phyloP scores from a whole-genome alignment of 1,140 invertebrate species.

The Drosophila serrata region DNA sequence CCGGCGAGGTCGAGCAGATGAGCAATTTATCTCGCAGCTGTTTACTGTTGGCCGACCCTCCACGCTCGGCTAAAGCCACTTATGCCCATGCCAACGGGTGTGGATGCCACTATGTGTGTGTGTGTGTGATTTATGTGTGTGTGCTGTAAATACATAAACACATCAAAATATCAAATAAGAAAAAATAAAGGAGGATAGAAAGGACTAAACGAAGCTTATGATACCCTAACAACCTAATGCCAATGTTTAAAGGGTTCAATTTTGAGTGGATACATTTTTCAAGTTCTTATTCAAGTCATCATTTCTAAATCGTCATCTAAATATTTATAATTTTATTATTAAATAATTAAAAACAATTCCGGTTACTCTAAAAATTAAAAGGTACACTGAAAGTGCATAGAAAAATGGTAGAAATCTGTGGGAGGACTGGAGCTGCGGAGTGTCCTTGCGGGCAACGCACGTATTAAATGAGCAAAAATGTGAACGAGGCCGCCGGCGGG shows the following conservation, averaged over 20 bases:
- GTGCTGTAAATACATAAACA: slow-evolving; percentile 79
- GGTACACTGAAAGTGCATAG: neutral
- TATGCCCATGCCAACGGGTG: slow-evolving; percentile 55
- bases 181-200: slow-evolving; percentile 1
- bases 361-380: neutral
- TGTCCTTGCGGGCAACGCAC: slow-evolving; percentile 67
- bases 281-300: neutral
- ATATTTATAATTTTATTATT: neutral
- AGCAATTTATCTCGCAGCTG: slow-evolving; percentile 84
- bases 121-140: slow-evolving; percentile 68
- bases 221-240: slow-evolving; percentile 12
- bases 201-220: neutral
- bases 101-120: slow-evolving; percentile 15
- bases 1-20: slow-evolving; percentile 78
- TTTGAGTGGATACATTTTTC: neutral
- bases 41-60: slow-evolving; percentile 76
- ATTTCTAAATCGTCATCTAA: neutral
- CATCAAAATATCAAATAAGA: slow-evolving; percentile 69
- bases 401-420: neutral
- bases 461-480: slow-evolving; percentile 76
- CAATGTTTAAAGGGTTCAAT: neutral
- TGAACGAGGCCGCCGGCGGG: slow-evolving; percentile 16
- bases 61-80: slow-evolving; percentile 79
- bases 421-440: slow-evolving; percentile 33
- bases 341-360: neutral